Evolutionary conservation across 2,113 vertebrate species (phyloP).

Genomic region (Hypanus sabinus): DNA sequence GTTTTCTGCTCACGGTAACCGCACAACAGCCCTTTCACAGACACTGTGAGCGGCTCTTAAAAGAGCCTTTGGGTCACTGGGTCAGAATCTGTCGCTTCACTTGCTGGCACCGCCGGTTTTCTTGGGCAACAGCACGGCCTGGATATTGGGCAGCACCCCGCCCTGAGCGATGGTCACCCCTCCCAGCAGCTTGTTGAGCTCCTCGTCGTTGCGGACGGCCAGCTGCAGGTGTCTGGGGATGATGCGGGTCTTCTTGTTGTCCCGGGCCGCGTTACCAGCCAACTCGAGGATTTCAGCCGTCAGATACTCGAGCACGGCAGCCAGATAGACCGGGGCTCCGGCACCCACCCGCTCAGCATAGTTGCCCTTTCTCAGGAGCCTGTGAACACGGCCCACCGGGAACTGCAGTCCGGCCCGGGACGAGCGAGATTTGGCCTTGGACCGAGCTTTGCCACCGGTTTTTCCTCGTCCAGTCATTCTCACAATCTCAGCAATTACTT

Average conservation of each 20-base stretch:
- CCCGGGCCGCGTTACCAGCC: constrained; percentile 59
- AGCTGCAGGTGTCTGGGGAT: constrained; percentile 26
- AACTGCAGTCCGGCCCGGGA: constrained; percentile 55
- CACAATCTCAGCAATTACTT: no score
- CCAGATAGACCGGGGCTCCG: constrained; percentile 38
- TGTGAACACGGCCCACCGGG: constrained; percentile 57
- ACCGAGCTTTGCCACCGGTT: constrained; percentile 45
- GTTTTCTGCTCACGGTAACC: no score
- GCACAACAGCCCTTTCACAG: no score
- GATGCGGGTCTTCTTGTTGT: constrained; percentile 42
- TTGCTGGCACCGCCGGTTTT: no score
- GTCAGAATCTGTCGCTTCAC: no score
- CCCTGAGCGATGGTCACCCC: no score
- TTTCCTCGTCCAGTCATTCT: no score
- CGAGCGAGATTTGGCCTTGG: constrained; percentile 55
- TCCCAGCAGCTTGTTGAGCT: constrained; percentile 79
- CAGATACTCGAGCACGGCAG: constrained; percentile 44
- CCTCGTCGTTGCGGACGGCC: constrained; percentile 75
- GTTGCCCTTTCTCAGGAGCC: constrained; percentile 47
- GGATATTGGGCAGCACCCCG: no score
- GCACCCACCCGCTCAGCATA: constrained; percentile 38
- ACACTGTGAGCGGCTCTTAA: no score
- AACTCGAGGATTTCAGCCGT: constrained; percentile 65
- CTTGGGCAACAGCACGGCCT: no score
- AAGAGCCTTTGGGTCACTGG: no score